Percentiles rank a stretch among this genome's conserved stretches.
phyloP scores from a whole-genome alignment of 2,888 invertebrate species.

The Mechanitis messenoides region DNA sequence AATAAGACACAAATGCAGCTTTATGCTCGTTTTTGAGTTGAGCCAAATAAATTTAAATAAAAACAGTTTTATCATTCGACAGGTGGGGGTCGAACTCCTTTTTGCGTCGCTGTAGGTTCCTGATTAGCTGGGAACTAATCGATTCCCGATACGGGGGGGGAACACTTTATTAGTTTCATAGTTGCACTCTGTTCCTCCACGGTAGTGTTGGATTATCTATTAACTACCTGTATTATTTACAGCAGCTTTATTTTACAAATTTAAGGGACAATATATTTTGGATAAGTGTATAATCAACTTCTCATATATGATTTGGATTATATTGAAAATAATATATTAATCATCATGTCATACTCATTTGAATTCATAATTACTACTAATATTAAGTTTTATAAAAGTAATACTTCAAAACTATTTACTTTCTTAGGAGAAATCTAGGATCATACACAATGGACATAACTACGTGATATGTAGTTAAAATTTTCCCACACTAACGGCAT shows the following conservation, averaged over 20 bases:
- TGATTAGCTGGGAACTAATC: conserved; percentile 71
- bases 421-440: background rate
- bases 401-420: background rate
- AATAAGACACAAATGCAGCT: conserved; percentile 75
- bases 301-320: too few relatives aligned
- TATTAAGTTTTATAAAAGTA: too few relatives aligned
- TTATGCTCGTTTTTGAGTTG: conserved; percentile 69
- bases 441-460: background rate
- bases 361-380: too few relatives aligned
- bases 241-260: conserved; percentile 8
- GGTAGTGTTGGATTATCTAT: too few relatives aligned
- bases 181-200: conserved; percentile 16
- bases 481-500: conserved; percentile 3
- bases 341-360: too few relatives aligned
- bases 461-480: background rate
- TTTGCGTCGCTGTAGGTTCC: conserved; percentile 74
- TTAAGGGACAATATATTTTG: background rate
- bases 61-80: conserved; percentile 75
- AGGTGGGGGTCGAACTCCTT: conserved; percentile 68
- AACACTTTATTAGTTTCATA: conserved; percentile 49
- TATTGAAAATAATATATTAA: too few relatives aligned
- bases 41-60: conserved; percentile 74
- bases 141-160: conserved; percentile 61
- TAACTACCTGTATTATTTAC: conserved; percentile 12
- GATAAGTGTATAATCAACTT: background rate